Percentiles rank a stretch among this genome's conserved stretches.
phyloP scores from a whole-genome alignment of 2,113 vertebrate genomes.

The Delphinus delphis region DNA sequence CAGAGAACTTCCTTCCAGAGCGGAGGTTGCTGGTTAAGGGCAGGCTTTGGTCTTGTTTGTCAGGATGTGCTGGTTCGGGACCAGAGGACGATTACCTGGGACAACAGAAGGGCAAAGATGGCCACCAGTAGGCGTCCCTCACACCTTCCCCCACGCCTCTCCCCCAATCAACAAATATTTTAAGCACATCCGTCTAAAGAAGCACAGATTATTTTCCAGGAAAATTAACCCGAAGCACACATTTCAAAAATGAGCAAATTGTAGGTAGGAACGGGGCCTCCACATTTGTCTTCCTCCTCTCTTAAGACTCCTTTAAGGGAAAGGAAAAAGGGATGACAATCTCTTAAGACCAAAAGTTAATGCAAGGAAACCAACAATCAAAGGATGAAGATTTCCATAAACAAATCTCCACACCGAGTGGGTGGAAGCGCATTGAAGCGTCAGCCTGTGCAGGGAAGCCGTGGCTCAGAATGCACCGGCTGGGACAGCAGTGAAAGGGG shows the following conservation, averaged over 20 bases:
- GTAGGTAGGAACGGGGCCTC: background rate
- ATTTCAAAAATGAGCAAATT: background rate
- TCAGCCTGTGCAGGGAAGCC: background rate
- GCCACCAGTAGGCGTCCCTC: background rate
- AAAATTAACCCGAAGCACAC: background rate
- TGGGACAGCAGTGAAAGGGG: background rate
- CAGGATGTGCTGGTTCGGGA: background rate
- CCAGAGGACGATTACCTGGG: background rate
- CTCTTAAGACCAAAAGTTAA: background rate
- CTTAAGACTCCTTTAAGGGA: background rate
- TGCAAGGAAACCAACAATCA: background rate
- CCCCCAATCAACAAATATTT: background rate
- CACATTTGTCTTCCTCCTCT: background rate
- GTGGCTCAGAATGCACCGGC: background rate
- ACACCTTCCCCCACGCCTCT: background rate
- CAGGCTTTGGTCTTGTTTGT: background rate
- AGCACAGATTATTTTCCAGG: background rate
- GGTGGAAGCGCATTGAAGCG: background rate
- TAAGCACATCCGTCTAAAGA: background rate
- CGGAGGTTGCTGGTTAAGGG: accelerated
- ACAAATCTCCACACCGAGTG: background rate
- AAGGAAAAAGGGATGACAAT: background rate
- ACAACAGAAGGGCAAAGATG: background rate
- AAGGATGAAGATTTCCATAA: background rate
- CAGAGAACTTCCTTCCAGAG: background rate